Evolutionary conservation across 2,888 invertebrate genomes (phyloP), one percentile per base, ranked within the genome.

Genomic region (Machimus rusticus): DNA sequence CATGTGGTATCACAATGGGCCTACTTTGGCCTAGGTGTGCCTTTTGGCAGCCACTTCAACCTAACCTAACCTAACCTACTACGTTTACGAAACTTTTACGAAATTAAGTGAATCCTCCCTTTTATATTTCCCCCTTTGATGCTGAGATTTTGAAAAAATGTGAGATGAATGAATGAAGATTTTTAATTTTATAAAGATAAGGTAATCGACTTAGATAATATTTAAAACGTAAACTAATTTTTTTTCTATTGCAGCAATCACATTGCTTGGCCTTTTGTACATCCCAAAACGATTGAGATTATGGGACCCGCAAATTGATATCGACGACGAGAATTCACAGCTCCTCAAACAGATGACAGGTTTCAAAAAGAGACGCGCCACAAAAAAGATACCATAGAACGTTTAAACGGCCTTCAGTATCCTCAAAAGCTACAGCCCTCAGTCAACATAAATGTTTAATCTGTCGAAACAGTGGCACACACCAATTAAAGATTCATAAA

Each of bases 271-370:
- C 0, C 92, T 96, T 78, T 94, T 95, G 89, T 95, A 96, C 90
- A 92, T 96, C 87, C 96, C 96, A 1, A 93, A 93, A 81, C 94
- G 95, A 90, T 91, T 96, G 88, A 94, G 94, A 89, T 93, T 96
- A 1, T 96, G 96, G 94, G 95, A 95, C 43, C 94, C 94, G 34
- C 93, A 94, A 6, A 90, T 94, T 5, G 95, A 95, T 31, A 90
- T 94, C 0, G 96, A 96, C 88, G 96, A 96, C 89, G 96, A 96
- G 90, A 96, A 96, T 91, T 93, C 94, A 0, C 95, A 95, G 89
- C 93, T 96, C 84, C 91, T 96, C 2, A 93, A 95, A 89, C 95
- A 95, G 91, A 95, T 95, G 93, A 94, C 94, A 87, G 94, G 94
- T 88, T 94, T 94, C 89, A 94, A 95, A 89, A 93, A 95, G 87